phyloP scores from a whole-genome alignment of 2,797 vertebrate genomes.

The Ptychobarbus kaznakovi region DNA sequence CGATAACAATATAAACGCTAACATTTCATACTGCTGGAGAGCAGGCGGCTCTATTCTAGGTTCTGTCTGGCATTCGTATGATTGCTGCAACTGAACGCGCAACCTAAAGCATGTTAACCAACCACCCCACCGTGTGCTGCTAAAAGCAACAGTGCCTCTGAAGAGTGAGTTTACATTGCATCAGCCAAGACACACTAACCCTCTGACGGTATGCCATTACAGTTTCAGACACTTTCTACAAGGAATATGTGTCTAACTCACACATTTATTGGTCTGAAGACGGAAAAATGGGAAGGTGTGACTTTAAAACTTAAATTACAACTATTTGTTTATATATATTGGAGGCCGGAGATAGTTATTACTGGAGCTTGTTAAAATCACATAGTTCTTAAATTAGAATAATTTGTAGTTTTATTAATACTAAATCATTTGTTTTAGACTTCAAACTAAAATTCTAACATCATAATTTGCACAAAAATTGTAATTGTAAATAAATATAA shows the following conservation, averaged over 20 bases:
- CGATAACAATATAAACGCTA: constrained; percentile 64
- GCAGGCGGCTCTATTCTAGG: constrained; percentile 26
- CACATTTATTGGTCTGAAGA: constrained; percentile 24
- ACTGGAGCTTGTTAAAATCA: not conserved
- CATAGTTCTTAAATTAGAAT: not conserved
- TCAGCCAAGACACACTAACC: constrained; percentile 26
- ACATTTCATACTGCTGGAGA: constrained; percentile 31
- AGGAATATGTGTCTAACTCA: not conserved
- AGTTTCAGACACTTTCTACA: constrained; percentile 38
- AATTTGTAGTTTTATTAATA: not conserved
- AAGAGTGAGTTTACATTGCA: constrained; percentile 40
- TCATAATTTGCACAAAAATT: not conserved
- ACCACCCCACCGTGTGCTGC: constrained; percentile 23
- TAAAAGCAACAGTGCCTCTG: constrained; percentile 30
- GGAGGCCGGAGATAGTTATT: not conserved
- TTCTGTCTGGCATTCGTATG: constrained; percentile 25
- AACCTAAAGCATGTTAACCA: constrained; percentile 36
- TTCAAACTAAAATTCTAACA: not conserved
- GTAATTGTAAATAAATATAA: not conserved
- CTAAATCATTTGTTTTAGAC: not conserved
- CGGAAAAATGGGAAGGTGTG: not conserved
- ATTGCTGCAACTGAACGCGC: constrained; percentile 3
- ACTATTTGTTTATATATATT: constrained; percentile 5
- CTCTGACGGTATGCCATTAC: constrained; percentile 20
- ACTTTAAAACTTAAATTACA: constrained; percentile 3